Percentiles rank a stretch among this genome's conserved stretches.
Conservation (phyloP, 2,888 invertebrate species). For the Tipula helvola region DNA sequence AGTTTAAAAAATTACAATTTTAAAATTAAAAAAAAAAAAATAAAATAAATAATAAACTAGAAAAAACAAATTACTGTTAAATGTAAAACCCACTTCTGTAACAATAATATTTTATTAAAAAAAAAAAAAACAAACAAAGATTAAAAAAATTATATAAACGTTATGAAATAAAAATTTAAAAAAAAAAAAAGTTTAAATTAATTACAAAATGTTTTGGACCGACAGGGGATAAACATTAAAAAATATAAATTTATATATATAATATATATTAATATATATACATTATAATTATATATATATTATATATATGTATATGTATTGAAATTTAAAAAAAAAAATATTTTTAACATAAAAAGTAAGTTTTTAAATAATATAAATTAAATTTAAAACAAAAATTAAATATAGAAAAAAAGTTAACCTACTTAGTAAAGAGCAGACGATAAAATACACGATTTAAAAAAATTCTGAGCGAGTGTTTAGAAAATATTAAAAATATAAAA, state of each 20-base stretch:
- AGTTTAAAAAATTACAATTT: not conserved
- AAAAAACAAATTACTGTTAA: not conserved
- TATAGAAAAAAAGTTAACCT: constrained; percentile 10
- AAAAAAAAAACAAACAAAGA: not conserved
- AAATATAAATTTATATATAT: not conserved
- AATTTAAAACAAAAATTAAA: not conserved
- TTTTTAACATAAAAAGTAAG: not conserved
- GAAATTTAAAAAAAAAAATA: not conserved
- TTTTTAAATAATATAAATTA: not conserved
- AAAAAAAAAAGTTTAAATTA: not conserved
- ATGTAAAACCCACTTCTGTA: constrained; percentile 6
- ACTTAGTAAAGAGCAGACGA: constrained; percentile 6
- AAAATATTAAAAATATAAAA: not conserved
- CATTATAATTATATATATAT: not conserved
- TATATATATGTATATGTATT: not conserved
- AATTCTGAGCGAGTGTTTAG: not conserved
- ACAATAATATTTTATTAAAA: not conserved
- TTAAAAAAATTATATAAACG: constrained; percentile 6
- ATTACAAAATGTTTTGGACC: constrained; percentile 6
- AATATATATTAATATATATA: not conserved
- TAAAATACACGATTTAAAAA: not conserved
- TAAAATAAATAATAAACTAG: not conserved
- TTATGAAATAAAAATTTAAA: constrained; percentile 8
- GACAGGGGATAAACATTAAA: constrained; percentile 5
- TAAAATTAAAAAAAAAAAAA: not conserved